Conservation (phyloP, 2,797 vertebrate genomes). For the Pangasius larnaudii region DNA sequence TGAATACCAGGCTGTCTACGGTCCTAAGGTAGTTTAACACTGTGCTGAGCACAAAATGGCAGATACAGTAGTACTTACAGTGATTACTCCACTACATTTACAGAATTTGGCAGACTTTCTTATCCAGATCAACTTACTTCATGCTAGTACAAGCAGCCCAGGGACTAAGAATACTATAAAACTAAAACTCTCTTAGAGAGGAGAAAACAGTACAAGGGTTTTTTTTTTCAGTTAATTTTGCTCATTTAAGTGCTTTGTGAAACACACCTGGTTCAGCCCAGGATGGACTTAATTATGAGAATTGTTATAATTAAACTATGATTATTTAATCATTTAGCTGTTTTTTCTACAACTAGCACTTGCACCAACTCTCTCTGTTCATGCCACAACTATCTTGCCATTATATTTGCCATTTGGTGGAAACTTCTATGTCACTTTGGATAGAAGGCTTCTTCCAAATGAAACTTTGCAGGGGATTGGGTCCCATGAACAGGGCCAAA, state of each 20-base stretch:
- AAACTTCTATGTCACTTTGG: not conserved
- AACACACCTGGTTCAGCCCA: not conserved
- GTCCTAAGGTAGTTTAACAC: not conserved
- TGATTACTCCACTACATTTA: not conserved
- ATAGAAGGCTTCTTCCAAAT: not conserved
- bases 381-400: not conserved
- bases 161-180: too few species aligned
- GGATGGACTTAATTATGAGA: not conserved
- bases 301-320: not conserved
- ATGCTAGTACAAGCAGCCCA: too few species aligned
- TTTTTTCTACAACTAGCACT: not conserved
- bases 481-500: not conserved
- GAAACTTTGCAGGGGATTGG: not conserved
- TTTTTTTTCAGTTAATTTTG: not conserved
- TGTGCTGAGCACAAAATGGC: not conserved
- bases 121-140: too few species aligned
- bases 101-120: not conserved
- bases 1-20: not conserved
- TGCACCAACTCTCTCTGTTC: not conserved
- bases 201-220: too few species aligned
- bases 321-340: not conserved
- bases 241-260: not conserved
- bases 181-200: too few species aligned
- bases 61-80: not conserved
- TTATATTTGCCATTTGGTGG: not conserved